Percentiles rank a stretch among this genome's conserved stretches.
phyloP scores from a whole-genome alignment of 2,888 invertebrate species.

The Nipponacmea schrenckii region DNA sequence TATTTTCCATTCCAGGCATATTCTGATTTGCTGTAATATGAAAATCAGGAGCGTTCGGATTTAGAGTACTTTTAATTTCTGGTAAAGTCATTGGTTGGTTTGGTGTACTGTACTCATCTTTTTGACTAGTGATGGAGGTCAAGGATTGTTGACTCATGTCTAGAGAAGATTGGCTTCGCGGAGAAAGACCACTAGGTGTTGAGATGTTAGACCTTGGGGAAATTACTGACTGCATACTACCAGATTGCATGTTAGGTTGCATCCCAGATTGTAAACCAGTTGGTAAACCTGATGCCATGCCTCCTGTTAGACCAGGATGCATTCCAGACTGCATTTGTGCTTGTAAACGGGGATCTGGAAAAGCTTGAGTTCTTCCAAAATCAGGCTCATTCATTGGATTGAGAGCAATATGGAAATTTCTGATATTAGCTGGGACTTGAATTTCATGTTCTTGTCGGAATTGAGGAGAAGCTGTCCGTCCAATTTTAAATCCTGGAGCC shows the following conservation, averaged over 20 bases:
- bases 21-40: conserved; percentile 26
- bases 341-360: conserved; percentile 30
- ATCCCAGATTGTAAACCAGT: too few species aligned
- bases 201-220: conserved; percentile 49
- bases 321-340: too few species aligned
- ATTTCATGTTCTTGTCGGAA: conserved; percentile 26
- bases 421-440: conserved; percentile 90
- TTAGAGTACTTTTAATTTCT: conserved; percentile 73
- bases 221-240: conserved; percentile 36
- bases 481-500: conserved; percentile 67
- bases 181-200: conserved; percentile 38
- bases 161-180: conserved; percentile 33
- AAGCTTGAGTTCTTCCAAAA: conserved; percentile 54
- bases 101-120: conserved; percentile 64
- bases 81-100: conserved; percentile 67
- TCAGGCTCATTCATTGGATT: conserved; percentile 26
- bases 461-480: conserved; percentile 37
- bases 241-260: background rate
- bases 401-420: conserved; percentile 63
- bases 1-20: conserved; percentile 22
- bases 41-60: conserved; percentile 85
- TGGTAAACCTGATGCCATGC: too few species aligned
- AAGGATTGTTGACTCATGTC: conserved; percentile 38
- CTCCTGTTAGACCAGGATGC: too few species aligned
- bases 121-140: conserved; percentile 38